Conservation (phyloP, 37 sponge, comb jelly and placozoan genomes). For the Ephydatia muelleri region DNA sequence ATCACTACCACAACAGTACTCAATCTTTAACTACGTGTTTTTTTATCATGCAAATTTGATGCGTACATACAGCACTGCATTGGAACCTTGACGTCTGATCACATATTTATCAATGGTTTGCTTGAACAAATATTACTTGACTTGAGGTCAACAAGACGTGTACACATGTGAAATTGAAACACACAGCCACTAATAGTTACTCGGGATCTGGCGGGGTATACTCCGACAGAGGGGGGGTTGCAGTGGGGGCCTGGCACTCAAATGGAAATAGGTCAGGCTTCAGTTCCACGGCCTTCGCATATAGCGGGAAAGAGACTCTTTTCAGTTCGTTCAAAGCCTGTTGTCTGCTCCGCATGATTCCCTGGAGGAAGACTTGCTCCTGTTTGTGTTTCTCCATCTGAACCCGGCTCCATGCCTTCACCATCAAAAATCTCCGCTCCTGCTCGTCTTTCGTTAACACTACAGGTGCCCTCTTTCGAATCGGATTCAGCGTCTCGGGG, state of each 20-base stretch:
- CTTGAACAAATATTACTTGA: neutral
- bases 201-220: conserved; percentile 82
- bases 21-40: no score
- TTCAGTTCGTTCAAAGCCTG: conserved; percentile 82
- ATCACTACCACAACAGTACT: no score
- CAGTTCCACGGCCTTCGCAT: conserved; percentile 57
- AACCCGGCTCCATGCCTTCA: conserved; percentile 76
- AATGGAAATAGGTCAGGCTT: conserved; percentile 67
- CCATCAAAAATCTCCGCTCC: conserved; percentile 53
- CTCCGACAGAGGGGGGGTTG: conserved; percentile 63
- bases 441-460: conserved; percentile 48
- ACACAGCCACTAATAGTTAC: neutral
- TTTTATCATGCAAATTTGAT: no score
- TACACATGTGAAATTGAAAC: conserved; percentile 4
- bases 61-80: neutral
- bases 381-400: conserved; percentile 63
- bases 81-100: neutral
- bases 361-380: conserved; percentile 31
- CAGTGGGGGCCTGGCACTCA: conserved; percentile 41
- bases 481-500: conserved; percentile 88
- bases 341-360: conserved; percentile 51
- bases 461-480: conserved; percentile 59
- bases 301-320: conserved; percentile 65
- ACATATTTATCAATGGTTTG: conserved; percentile 1
- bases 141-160: neutral